phyloP scores from a whole-genome alignment of 2,888 invertebrate species.

The Bellardia pandia region DNA sequence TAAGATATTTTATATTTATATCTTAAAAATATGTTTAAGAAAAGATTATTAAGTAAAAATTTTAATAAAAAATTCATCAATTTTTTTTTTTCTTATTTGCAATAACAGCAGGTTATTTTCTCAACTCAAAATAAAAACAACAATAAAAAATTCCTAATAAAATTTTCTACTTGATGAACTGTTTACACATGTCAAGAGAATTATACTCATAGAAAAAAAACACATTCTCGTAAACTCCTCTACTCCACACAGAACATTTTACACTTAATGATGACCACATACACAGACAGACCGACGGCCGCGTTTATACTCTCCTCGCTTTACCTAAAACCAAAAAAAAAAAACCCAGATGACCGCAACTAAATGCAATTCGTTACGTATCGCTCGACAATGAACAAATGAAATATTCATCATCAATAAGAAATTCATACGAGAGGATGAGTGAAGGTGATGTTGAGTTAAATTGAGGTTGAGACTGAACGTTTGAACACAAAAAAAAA shows the following conservation, averaged over 20 bases:
- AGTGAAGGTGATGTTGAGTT: conserved; percentile 49
- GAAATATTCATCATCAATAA: conserved; percentile 73
- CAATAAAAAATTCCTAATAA: conserved; percentile 26
- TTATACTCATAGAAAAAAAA: conserved; percentile 46
- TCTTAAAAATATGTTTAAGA: too few relatives aligned
- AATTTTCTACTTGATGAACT: conserved; percentile 67
- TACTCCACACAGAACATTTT: neutral
- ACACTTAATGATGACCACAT: neutral
- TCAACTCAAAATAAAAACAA: neutral
- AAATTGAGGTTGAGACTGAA: conserved; percentile 7
- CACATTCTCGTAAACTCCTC: neutral
- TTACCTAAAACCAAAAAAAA: conserved; percentile 2
- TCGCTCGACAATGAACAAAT: conserved; percentile 77
- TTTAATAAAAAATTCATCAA: conserved; percentile 5
- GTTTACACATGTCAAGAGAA: conserved; percentile 69
- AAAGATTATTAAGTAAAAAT: too few relatives aligned
- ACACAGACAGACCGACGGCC: neutral
- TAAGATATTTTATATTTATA: too few relatives aligned
- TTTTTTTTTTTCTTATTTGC: conserved; percentile 1
- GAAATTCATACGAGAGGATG: conserved; percentile 56
- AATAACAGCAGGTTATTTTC: conserved; percentile 53
- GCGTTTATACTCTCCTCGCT: neutral
- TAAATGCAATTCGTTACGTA: conserved; percentile 82
- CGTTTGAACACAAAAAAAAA: conserved; percentile 33
- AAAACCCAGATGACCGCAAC: conserved; percentile 82